phyloP scores from a whole-genome alignment of 2,797 vertebrate species.

The Parambassis ranga region DNA sequence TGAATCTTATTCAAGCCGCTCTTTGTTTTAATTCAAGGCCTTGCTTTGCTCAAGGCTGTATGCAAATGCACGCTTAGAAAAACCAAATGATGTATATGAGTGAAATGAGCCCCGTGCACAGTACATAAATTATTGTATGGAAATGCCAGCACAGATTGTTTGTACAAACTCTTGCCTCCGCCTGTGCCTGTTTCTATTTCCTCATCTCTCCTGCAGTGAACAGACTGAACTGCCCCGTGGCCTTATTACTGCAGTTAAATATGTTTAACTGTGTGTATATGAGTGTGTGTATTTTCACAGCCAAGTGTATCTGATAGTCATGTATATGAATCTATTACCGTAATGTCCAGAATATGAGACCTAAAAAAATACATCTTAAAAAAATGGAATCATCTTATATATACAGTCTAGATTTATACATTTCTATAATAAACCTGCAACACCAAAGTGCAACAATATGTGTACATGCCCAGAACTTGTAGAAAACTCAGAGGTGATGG shows the following conservation, averaged over 20 bases:
- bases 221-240: conserved; percentile 23
- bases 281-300: not conserved
- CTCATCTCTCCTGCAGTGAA: not conserved
- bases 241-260: conserved; percentile 22
- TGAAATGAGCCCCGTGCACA: conserved; percentile 18
- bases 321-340: too few species aligned
- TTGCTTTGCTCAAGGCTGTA: conserved; percentile 38
- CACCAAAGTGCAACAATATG: too few species aligned
- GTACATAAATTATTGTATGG: conserved; percentile 34
- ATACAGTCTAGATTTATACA: too few species aligned
- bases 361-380: too few species aligned
- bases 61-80: conserved; percentile 32
- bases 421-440: too few species aligned
- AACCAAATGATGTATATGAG: conserved; percentile 51
- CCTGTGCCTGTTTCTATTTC: not conserved
- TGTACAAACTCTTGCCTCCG: not conserved
- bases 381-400: too few species aligned
- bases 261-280: conserved; percentile 13
- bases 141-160: conserved; percentile 19
- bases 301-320: not conserved
- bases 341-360: too few species aligned
- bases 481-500: too few species aligned
- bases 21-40: conserved; percentile 18
- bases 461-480: too few species aligned
- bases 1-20: not conserved